Evolutionary conservation across 1,140 invertebrate species (phyloP).

Genomic region (Scaptomyza hsui): DNA sequence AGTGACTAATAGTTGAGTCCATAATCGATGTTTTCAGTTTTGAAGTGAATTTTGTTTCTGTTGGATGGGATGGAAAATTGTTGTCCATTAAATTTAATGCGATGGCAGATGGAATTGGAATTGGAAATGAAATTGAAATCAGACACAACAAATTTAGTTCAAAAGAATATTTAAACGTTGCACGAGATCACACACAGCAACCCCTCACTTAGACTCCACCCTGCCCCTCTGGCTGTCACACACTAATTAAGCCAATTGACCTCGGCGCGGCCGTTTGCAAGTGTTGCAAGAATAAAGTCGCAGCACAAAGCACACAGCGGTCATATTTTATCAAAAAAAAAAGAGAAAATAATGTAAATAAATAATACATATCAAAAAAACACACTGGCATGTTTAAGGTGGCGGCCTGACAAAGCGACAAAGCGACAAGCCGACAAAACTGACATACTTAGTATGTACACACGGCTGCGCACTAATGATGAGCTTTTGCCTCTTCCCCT

Average conservation of each 20-base stretch:
- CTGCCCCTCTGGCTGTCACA: constrained; percentile 57
- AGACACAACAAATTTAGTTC: constrained; percentile 3
- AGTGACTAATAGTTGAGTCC: neutral
- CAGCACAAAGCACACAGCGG: constrained; percentile 24
- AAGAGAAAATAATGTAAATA: constrained; percentile 57
- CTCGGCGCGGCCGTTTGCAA: constrained; percentile 63
- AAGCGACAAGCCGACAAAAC: constrained; percentile 26
- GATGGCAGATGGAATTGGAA: constrained; percentile 7
- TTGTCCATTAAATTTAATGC: constrained; percentile 15
- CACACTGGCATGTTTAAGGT: constrained; percentile 18
- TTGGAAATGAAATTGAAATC: neutral
- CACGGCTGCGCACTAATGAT: constrained; percentile 65
- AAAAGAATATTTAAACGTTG: constrained; percentile 5
- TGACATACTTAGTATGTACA: constrained; percentile 11
- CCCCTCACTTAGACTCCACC: constrained; percentile 17
- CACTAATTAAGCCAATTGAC: constrained; percentile 83
- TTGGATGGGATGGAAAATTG: constrained; percentile 18
- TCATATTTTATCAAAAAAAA: constrained; percentile 64
- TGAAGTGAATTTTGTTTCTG: constrained; percentile 18
- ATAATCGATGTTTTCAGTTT: constrained; percentile 2
- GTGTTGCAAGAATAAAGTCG: constrained; percentile 39
- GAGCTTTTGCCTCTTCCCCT: constrained; percentile 11
- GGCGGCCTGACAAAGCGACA: constrained; percentile 55
- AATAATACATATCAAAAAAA: constrained; percentile 46
- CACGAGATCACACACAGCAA: neutral